A percentile compares a stretch with the other conserved stretches of the same genome.
Conservation (phyloP, 2,888 invertebrate genomes). For the Prionchulus punctatus region DNA sequence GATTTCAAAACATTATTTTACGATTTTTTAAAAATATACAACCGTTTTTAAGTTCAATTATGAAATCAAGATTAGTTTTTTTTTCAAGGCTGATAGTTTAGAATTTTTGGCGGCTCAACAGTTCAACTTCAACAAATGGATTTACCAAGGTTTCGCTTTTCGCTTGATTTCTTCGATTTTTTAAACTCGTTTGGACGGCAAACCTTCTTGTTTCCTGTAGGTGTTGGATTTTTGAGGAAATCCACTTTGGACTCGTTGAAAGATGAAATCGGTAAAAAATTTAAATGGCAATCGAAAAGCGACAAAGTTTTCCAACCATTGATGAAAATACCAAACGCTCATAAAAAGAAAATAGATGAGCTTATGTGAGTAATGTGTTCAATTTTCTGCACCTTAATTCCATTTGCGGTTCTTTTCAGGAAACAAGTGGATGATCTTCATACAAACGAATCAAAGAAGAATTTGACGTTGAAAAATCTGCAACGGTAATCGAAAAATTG, state of each 20-base stretch:
- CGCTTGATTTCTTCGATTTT: background rate
- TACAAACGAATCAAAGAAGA: background rate
- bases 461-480: no score
- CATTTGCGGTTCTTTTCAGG: background rate
- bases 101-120: conserved; percentile 15
- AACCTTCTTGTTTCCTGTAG: background rate
- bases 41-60: background rate
- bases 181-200: background rate
- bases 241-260: background rate
- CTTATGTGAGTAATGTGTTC: background rate
- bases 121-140: conserved; percentile 17
- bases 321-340: background rate
- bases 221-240: background rate
- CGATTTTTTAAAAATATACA: background rate
- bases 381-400: background rate
- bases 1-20: background rate
- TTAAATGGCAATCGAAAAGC: background rate
- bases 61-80: no score
- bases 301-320: background rate
- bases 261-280: background rate
- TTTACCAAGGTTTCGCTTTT: background rate
- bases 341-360: background rate
- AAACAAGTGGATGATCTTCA: background rate
- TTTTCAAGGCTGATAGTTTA: conserved; percentile 10
- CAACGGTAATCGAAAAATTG: no score